Conservation (phyloP, 2,888 invertebrate species). For the Lasioglossum oenotherae region DNA sequence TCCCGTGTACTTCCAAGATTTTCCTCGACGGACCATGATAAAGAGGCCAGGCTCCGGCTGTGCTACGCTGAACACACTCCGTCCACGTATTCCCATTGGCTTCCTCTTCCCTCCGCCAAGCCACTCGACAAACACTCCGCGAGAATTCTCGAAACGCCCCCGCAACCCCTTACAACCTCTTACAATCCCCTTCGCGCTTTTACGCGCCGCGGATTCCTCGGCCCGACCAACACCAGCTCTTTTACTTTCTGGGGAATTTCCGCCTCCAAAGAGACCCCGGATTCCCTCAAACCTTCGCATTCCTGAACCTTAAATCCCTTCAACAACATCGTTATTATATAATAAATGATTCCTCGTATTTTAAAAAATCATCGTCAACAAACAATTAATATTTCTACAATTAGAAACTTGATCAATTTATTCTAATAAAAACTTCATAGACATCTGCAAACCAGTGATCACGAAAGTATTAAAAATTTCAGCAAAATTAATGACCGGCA, state of each 20-base stretch:
- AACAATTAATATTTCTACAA: too few species aligned
- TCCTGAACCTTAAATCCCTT: neutral
- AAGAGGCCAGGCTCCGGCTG: constrained; percentile 33
- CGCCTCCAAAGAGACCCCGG: neutral
- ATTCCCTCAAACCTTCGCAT: neutral
- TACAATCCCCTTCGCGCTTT: neutral
- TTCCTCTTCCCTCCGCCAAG: constrained; percentile 29
- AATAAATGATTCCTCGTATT: too few species aligned
- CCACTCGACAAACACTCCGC: constrained; percentile 57
- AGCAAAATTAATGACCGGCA: neutral
- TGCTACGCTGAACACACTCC: neutral
- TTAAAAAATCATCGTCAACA: too few species aligned
- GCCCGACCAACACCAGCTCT: neutral
- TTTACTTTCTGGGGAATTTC: neutral
- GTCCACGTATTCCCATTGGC: constrained; percentile 45
- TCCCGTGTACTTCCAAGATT: constrained; percentile 52
- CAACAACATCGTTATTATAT: neutral
- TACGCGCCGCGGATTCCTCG: constrained; percentile 1
- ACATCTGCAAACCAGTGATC: too few species aligned
- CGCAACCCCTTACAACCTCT: neutral
- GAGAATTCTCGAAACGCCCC: neutral
- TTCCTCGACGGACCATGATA: constrained; percentile 47
- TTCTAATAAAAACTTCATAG: too few species aligned
- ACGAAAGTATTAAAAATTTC: neutral
- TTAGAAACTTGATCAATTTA: too few species aligned